Conservation (phyloP, 2,797 vertebrate genomes). For the Pseudochaenichthys georgianus region DNA sequence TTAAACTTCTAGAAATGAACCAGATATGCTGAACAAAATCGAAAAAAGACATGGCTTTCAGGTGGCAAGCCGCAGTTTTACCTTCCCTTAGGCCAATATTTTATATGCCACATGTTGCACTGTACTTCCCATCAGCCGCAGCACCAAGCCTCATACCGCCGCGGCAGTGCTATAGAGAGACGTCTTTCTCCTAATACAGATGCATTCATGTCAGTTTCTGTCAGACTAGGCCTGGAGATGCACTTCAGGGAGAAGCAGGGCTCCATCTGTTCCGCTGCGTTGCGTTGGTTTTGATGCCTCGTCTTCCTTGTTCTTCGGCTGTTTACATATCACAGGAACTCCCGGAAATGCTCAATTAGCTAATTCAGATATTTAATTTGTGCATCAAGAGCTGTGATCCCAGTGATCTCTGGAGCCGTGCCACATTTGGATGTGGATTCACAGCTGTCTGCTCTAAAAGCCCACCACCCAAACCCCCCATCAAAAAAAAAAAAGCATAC, state of each 20-base stretch:
- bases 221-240: constrained; percentile 62
- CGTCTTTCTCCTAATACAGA: constrained; percentile 56
- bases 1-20: constrained; percentile 68
- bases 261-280: constrained; percentile 70
- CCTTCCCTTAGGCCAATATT: constrained; percentile 63
- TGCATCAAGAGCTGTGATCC: constrained; percentile 63
- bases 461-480: constrained; percentile 5
- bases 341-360: constrained; percentile 71
- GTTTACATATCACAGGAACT: constrained; percentile 71
- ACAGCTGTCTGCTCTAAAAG: constrained; percentile 61
- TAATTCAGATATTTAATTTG: constrained; percentile 74
- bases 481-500: constrained; percentile 15
- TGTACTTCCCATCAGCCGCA: constrained; percentile 58
- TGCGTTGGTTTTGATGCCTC: constrained; percentile 59
- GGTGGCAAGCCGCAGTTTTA: constrained; percentile 60
- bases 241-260: constrained; percentile 63
- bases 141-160: constrained; percentile 42
- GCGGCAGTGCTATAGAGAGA: constrained; percentile 46
- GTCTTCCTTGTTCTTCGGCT: constrained; percentile 44
- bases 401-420: constrained; percentile 67
- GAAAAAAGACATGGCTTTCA: constrained; percentile 62
- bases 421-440: constrained; percentile 59
- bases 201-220: constrained; percentile 59
- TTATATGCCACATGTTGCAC: constrained; percentile 72
- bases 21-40: constrained; percentile 48